phyloP scores from a whole-genome alignment of 2,113 vertebrate species.

The Barnardius zonarius region DNA sequence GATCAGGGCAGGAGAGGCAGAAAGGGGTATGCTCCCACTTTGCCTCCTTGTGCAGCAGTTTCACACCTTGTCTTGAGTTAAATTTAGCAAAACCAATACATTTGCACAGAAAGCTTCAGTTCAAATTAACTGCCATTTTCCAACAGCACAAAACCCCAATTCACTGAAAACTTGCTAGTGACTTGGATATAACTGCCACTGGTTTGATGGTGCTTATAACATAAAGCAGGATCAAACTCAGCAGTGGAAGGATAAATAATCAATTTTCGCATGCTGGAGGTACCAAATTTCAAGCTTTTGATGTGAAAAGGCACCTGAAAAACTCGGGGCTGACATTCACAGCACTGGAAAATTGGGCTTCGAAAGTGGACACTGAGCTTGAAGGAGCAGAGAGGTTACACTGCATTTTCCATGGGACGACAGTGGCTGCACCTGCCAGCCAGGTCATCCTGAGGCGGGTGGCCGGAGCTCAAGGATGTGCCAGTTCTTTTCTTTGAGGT shows the following conservation, averaged over 20 bases:
- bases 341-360: neutral
- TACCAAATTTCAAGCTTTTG: constrained; percentile 10
- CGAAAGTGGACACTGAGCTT: neutral
- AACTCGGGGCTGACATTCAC: neutral
- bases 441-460: neutral
- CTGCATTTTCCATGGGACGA: neutral
- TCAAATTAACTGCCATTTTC: constrained; percentile 50
- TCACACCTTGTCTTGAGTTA: constrained; percentile 23
- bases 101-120: neutral
- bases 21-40: neutral
- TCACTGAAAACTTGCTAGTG: neutral
- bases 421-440: constrained; percentile 34
- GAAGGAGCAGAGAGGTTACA: neutral
- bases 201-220: constrained; percentile 29
- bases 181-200: neutral
- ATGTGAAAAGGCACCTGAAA: constrained; percentile 33
- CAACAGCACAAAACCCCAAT: constrained; percentile 14
- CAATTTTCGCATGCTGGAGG: neutral
- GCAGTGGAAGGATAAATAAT: constrained; percentile 38
- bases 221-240: neutral
- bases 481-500: constrained; percentile 21
- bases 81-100: constrained; percentile 46
- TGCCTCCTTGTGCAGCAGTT: neutral
- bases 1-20: neutral
- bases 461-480: neutral